A percentile compares a stretch with the other conserved stretches of the same genome.
Conservation (phyloP, 1,140 invertebrate genomes). For the Alviniconcha marisindica region DNA sequence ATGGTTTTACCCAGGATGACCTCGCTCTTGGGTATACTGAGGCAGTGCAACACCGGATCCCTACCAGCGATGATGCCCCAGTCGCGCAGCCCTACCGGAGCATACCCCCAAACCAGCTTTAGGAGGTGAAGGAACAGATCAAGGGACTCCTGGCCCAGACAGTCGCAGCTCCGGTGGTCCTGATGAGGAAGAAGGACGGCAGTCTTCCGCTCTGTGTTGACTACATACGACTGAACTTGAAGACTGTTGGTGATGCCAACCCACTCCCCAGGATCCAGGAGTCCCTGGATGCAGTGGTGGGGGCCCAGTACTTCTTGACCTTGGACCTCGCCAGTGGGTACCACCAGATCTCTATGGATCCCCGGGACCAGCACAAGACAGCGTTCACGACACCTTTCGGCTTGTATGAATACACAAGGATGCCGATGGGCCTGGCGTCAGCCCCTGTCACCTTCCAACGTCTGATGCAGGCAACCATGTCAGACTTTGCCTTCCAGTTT, state of each 20-base stretch:
- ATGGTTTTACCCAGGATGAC: slow-evolving; percentile 30
- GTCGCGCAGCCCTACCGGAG: slow-evolving; percentile 22
- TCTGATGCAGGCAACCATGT: slow-evolving; percentile 17
- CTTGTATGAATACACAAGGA: slow-evolving; percentile 23
- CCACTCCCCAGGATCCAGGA: slow-evolving; percentile 50
- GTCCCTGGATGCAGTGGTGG: slow-evolving; percentile 34
- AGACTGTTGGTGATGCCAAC: slow-evolving; percentile 38
- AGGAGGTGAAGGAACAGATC: slow-evolving; percentile 40
- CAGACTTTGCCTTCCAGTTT: slow-evolving; percentile 12
- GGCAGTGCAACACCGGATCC: slow-evolving; percentile 33
- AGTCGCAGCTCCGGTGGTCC: slow-evolving; percentile 40
- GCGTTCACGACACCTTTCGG: not conserved
- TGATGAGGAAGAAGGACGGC: slow-evolving; percentile 51
- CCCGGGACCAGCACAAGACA: not conserved
- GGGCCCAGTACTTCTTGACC: slow-evolving; percentile 46
- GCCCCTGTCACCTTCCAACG: slow-evolving; percentile 17
- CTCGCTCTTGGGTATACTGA: slow-evolving; percentile 34
- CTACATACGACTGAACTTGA: slow-evolving; percentile 46
- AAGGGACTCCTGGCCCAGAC: slow-evolving; percentile 22
- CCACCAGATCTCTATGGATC: slow-evolving; percentile 20
- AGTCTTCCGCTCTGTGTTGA: slow-evolving; percentile 48
- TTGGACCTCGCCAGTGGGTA: slow-evolving; percentile 47
- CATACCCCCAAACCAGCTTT: slow-evolving; percentile 1
- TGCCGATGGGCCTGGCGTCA: slow-evolving; percentile 10
- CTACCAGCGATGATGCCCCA: slow-evolving; percentile 35